Percentiles rank a stretch among this genome's conserved stretches.
Conservation (phyloP, 23 tunicate genomes). For the Clavelina lepadiformis region DNA sequence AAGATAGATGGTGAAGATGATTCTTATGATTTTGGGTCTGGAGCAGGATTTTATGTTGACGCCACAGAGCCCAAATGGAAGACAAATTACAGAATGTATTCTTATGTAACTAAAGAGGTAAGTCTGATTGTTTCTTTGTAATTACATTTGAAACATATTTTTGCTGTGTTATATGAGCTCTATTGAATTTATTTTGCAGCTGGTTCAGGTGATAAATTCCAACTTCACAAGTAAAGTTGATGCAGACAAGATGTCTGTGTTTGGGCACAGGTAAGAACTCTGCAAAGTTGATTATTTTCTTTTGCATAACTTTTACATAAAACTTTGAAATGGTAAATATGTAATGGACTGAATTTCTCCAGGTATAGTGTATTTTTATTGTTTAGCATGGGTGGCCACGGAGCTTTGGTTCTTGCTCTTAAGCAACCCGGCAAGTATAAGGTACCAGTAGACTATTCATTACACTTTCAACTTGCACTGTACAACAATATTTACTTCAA, state of each 20-base stretch:
- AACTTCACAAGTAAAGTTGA: conserved; percentile 34
- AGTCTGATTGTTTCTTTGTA: not conserved
- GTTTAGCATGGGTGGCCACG: conserved; percentile 97
- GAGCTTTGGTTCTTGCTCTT: conserved; percentile 86
- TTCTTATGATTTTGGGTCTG: conserved; percentile 94
- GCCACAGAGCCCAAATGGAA: conserved; percentile 97
- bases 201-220: conserved; percentile 25
- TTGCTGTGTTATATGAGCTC: too few species aligned
- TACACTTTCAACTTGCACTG: not conserved
- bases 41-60: conserved; percentile 97
- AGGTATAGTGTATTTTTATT: too few species aligned
- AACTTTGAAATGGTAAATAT: too few species aligned
- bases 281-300: too few species aligned
- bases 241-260: conserved; percentile 35
- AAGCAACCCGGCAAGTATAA: conserved; percentile 78
- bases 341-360: too few species aligned
- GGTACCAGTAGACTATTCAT: conserved; percentile 6
- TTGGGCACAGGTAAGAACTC: conserved; percentile 63
- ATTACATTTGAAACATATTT: conserved; percentile 1
- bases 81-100: conserved; percentile 88
- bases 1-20: conserved; percentile 93
- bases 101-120: conserved; percentile 86
- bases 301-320: too few species aligned
- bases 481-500: not conserved
- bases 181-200: conserved; percentile 26